Evolutionary conservation across 1,140 invertebrate species (phyloP).

Genomic region (Ostrea edulis): DNA sequence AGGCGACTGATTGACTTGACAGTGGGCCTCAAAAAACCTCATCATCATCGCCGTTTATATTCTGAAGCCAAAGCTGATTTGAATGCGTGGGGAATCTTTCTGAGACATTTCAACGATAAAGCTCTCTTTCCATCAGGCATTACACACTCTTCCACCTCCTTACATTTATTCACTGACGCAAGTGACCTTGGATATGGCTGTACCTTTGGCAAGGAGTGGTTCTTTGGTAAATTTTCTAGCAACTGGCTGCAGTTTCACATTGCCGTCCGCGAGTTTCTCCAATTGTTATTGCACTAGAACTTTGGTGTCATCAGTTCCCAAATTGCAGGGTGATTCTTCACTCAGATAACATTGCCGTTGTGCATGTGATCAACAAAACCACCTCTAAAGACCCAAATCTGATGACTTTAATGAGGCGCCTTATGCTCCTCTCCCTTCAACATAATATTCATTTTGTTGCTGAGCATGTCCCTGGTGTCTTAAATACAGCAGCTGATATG

Average conservation of each 20-base stretch:
- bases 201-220: slow-evolving; percentile 32
- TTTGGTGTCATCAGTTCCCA: no score
- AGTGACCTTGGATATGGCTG: slow-evolving; percentile 47
- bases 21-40: no score
- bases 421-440: slow-evolving; percentile 43
- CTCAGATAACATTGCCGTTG: slow-evolving; percentile 53
- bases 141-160: slow-evolving; percentile 27
- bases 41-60: no score
- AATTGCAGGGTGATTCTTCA: neutral
- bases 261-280: no score
- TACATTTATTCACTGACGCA: slow-evolving; percentile 46
- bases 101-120: slow-evolving; percentile 50
- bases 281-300: no score
- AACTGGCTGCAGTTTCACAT: no score
- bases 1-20: no score
- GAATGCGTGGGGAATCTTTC: slow-evolving; percentile 46
- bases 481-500: slow-evolving; percentile 44
- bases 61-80: slow-evolving; percentile 47
- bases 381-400: slow-evolving; percentile 42
- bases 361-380: slow-evolving; percentile 53
- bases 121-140: slow-evolving; percentile 30
- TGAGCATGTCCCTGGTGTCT: slow-evolving; percentile 44
- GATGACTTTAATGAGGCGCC: slow-evolving; percentile 48
- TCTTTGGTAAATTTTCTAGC: neutral
- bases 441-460: slow-evolving; percentile 53